Conservation (phyloP, 2,888 invertebrate species). For the Bellardia bayeri region DNA sequence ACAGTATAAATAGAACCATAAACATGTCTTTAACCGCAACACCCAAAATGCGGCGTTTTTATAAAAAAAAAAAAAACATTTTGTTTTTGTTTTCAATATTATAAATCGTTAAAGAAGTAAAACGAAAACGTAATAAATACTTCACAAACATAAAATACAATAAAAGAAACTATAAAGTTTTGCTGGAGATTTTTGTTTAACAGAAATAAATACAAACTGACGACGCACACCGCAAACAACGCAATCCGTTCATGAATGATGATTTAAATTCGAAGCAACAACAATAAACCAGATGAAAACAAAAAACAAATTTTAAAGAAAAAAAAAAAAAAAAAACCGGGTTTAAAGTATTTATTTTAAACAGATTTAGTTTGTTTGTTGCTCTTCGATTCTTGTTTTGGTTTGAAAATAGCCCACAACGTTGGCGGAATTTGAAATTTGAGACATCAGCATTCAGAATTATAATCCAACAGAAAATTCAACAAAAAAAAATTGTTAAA, state of each 20-base stretch:
- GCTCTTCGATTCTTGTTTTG: slow-evolving; percentile 2
- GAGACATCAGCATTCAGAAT: slow-evolving; percentile 40
- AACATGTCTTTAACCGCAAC: slow-evolving; percentile 42
- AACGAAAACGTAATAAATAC: slow-evolving; percentile 14
- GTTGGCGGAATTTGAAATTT: slow-evolving; percentile 68
- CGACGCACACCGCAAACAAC: neutral
- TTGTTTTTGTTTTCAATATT: slow-evolving; percentile 13
- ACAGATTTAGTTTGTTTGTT: slow-evolving; percentile 25
- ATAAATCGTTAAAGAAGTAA: slow-evolving; percentile 11
- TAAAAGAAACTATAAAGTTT: neutral
- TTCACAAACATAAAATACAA: neutral
- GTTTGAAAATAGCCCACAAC: slow-evolving; percentile 50
- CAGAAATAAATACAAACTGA: neutral
- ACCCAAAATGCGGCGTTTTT: slow-evolving; percentile 40
- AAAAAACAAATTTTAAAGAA: slow-evolving; percentile 8
- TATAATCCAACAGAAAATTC: neutral
- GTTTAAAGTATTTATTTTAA: slow-evolving; percentile 53
- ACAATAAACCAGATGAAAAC: slow-evolving; percentile 36
- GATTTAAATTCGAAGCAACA: slow-evolving; percentile 55
- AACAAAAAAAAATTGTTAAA: neutral
- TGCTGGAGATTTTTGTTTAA: slow-evolving; percentile 3
- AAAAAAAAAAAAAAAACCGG: slow-evolving; percentile 36
- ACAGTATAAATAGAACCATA: slow-evolving; percentile 13
- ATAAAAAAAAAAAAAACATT: slow-evolving; percentile 4
- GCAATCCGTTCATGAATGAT: slow-evolving; percentile 31